Conservation (phyloP, 2,113 vertebrate genomes). For the Ictidomys tridecemlineatus region DNA sequence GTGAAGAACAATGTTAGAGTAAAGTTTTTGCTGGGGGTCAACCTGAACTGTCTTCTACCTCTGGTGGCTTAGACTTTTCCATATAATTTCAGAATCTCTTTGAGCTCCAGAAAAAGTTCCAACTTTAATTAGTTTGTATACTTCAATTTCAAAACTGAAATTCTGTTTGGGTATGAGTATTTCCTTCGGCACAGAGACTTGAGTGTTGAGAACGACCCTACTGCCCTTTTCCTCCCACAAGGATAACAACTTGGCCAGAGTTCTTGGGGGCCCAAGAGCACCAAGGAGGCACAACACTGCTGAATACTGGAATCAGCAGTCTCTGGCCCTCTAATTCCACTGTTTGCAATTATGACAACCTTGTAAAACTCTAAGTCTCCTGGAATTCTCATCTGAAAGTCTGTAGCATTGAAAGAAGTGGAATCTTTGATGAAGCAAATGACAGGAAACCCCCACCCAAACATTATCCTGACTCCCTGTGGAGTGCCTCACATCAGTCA, state of each 20-base stretch:
- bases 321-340: background rate
- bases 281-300: background rate
- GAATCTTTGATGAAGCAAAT: background rate
- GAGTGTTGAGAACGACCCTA: background rate
- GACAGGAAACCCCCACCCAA: background rate
- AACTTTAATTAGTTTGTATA: background rate
- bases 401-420: background rate
- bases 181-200: background rate
- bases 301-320: background rate
- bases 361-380: background rate
- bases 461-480: background rate
- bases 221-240: background rate
- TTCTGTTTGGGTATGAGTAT: background rate
- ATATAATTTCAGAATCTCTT: background rate
- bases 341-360: background rate
- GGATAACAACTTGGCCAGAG: background rate
- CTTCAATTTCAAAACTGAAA: conserved; percentile 12
- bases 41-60: background rate
- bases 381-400: background rate
- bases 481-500: background rate
- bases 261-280: background rate
- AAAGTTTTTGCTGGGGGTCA: background rate
- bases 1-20: background rate
- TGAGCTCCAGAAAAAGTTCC: background rate
- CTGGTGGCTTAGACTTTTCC: background rate